phyloP scores from a whole-genome alignment of 1,140 invertebrate species.

The Ylistrum balloti region DNA sequence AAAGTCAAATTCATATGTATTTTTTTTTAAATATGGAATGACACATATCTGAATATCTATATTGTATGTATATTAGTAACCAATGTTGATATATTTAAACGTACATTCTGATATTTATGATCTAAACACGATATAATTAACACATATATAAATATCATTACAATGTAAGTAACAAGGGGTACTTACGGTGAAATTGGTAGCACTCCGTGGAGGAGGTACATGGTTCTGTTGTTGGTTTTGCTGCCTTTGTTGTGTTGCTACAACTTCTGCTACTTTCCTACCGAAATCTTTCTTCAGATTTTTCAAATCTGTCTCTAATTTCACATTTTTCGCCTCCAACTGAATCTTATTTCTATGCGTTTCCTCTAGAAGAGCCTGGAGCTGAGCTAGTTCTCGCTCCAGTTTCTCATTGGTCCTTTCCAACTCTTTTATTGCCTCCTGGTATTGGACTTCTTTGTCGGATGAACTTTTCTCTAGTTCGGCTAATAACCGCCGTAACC shows the following conservation, averaged over 20 bases:
- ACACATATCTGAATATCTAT: background rate
- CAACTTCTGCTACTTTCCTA: conserved; percentile 73
- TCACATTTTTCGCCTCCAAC: conserved; percentile 69
- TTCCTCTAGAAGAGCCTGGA: conserved; percentile 75
- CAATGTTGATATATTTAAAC: too few relatives aligned
- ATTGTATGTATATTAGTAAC: too few relatives aligned
- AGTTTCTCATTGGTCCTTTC: conserved; percentile 72
- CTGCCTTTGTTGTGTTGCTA: conserved; percentile 63
- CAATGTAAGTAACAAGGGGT: background rate
- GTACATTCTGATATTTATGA: too few relatives aligned
- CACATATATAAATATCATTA: background rate
- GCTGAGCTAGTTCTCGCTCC: conserved; percentile 71
- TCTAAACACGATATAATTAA: too few relatives aligned
- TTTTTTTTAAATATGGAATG: too few relatives aligned
- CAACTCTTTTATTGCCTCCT: conserved; percentile 70
- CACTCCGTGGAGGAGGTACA: background rate
- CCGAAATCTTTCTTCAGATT: conserved; percentile 72
- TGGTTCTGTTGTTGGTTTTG: background rate
- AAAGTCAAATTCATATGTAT: too few relatives aligned
- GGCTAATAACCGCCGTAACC: conserved; percentile 64
- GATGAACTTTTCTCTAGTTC: conserved; percentile 70
- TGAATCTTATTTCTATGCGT: conserved; percentile 71
- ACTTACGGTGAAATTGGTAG: conserved; percentile 58
- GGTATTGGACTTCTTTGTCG: conserved; percentile 66
- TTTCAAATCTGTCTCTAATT: conserved; percentile 77